phyloP scores from a whole-genome alignment of 2,888 invertebrate species.

The Chouioia cunea region DNA sequence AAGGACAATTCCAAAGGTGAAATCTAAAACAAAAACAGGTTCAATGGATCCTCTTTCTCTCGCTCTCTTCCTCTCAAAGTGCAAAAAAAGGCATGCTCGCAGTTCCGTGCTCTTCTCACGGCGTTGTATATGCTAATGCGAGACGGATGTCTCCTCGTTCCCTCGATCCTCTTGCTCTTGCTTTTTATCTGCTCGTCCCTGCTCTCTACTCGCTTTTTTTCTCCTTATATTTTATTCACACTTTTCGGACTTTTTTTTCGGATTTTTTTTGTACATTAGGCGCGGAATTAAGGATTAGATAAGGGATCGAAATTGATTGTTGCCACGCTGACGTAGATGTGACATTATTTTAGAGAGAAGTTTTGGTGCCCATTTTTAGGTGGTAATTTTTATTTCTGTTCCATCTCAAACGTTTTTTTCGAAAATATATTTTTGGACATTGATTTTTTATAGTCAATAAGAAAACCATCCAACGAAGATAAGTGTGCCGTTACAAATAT shows the following conservation, averaged over 20 bases:
- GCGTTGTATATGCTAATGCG: constrained; percentile 68
- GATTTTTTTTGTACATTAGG: constrained; percentile 41
- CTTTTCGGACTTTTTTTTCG: constrained; percentile 31
- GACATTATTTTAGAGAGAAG: constrained; percentile 1
- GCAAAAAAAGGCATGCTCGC: constrained; percentile 35
- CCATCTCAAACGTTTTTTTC: neutral
- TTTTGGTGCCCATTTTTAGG: too few relatives aligned
- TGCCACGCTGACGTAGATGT: neutral
- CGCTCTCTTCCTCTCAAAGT: constrained; percentile 36
- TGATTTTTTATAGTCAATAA: too few relatives aligned
- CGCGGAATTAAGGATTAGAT: constrained; percentile 36
- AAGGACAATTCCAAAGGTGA: constrained; percentile 28
- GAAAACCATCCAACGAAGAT: too few relatives aligned
- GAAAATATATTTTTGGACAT: too few relatives aligned
- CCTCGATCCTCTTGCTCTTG: constrained; percentile 50
- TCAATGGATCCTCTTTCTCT: constrained; percentile 35
- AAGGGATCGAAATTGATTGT: constrained; percentile 37
- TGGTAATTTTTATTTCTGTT: constrained; percentile 16
- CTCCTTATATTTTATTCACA: constrained; percentile 45
- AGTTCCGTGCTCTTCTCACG: constrained; percentile 54
- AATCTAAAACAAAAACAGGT: constrained; percentile 40
- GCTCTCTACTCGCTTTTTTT: constrained; percentile 32
- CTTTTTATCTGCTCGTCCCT: constrained; percentile 24
- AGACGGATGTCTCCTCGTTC: constrained; percentile 66
- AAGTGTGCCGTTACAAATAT: too few relatives aligned